Base-by-base conservation (phyloP, 2,797 vertebrate genomes). In the Dipus sagitta region DNA sequence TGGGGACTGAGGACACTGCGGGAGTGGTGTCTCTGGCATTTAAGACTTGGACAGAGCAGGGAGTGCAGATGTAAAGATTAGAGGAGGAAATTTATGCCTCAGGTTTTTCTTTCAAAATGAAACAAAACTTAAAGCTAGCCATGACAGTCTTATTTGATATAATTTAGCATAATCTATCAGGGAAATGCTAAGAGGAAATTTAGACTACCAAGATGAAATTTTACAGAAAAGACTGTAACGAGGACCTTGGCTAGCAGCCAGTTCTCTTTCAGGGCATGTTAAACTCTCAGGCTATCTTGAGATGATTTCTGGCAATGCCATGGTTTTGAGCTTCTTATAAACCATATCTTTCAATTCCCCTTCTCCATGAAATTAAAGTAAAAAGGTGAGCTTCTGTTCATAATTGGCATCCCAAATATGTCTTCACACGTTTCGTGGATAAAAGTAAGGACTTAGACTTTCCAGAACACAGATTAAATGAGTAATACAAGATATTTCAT, bases 81-180 rank as follows among this genome's bases (percentile, higher is more conserved):
- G 34, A 76, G 21, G 12, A 65, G 32, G 23, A 3, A 3, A 83
- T 75, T 75, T 71, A 54, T 47, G 58, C 60, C 86, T 78, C 52
- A 68, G 5, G 54, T n/a, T 65, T 84, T 92, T 23, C 14, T 62
- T 92, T 87, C 85, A 87, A 24, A 76, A 83, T 70, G 58, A 83
- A 70, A 75, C 47, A 47, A 34, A 21, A 92, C 72, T 77, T 34
- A 70, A 81, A 28, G 26, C 26, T 74, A 30, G 26, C 28, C 21
- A 26, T 68, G 68, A 88, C 34, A 74, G 42, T 65, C 54, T 58
- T 68, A n/a, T 20, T 64, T 68, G 4, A 38, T 82, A 9, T 68
- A 28, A 30, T 92, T 58, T 90, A 92, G 34, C 11, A 38, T 54
- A 54, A 67, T 4, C 30, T 83, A 9, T 3, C 17, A 88, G 12